phyloP scores from a whole-genome alignment of 1,140 invertebrate genomes.

The Caerostris darwini region DNA sequence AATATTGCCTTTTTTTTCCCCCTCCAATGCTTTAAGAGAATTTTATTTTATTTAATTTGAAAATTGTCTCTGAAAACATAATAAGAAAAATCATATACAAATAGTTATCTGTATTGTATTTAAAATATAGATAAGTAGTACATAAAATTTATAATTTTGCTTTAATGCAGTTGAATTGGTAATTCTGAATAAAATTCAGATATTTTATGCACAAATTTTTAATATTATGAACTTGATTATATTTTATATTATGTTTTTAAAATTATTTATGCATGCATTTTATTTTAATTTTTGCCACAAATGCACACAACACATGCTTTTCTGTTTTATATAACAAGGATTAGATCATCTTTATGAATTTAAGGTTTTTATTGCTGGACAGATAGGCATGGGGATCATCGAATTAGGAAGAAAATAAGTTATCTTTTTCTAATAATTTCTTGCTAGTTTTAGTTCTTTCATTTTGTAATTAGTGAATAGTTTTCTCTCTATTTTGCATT shows the following conservation, averaged over 20 bases:
- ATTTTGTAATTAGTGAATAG: background rate
- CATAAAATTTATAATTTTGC: too few species aligned
- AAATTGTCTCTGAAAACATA: too few species aligned
- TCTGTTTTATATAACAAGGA: conserved; percentile 53
- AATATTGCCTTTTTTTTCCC: too few species aligned
- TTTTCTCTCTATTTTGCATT: conserved; percentile 2
- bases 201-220: too few species aligned
- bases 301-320: conserved; percentile 73
- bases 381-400: background rate
- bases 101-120: too few species aligned
- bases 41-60: too few species aligned
- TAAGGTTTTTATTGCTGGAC: background rate
- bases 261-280: background rate
- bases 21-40: too few species aligned
- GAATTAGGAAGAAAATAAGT: background rate
- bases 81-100: too few species aligned
- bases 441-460: background rate
- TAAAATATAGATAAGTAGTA: too few species aligned
- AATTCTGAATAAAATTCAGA: too few species aligned
- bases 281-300: background rate
- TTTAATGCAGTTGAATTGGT: too few species aligned
- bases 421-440: background rate
- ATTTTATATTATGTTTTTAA: background rate
- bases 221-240: background rate
- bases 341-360: background rate